phyloP scores from a whole-genome alignment of 2,888 invertebrate species.

The Amphipyra berbera region DNA sequence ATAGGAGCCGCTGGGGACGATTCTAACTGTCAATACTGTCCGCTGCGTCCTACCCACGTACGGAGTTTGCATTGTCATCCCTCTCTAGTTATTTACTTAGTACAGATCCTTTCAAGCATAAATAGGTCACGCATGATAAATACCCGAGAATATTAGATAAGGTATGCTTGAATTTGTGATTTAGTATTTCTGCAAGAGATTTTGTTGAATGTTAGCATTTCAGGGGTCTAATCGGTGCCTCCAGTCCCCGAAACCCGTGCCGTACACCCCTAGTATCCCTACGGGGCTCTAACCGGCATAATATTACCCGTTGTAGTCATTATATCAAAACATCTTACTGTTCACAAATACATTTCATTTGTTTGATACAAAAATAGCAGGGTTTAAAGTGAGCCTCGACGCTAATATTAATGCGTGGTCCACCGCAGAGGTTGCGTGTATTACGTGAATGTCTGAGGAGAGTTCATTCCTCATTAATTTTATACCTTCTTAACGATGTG shows the following conservation, averaged over 20 bases:
- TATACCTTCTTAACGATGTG: conserved; percentile 38
- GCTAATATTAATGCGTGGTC: conserved; percentile 64
- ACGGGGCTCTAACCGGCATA: conserved; percentile 25
- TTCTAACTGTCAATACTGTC: conserved; percentile 22
- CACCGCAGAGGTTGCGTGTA: conserved; percentile 59
- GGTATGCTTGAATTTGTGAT: conserved; percentile 25
- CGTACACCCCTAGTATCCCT: conserved; percentile 11
- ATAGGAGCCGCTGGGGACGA: conserved; percentile 3
- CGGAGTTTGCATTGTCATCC: conserved; percentile 36
- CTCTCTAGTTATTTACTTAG: conserved; percentile 41
- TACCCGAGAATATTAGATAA: conserved; percentile 35
- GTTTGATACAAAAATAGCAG: conserved; percentile 38
- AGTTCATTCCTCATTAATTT: conserved; percentile 61
- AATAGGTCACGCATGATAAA: conserved; percentile 35
- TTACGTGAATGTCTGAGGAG: conserved; percentile 54
- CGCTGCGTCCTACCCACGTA: conserved; percentile 41
- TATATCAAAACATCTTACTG: conserved; percentile 29
- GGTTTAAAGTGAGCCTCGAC: conserved; percentile 13
- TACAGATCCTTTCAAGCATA: conserved; percentile 28
- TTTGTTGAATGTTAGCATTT: conserved; percentile 26
- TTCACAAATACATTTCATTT: conserved; percentile 23
- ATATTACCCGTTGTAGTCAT: conserved; percentile 24
- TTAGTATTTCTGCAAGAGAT: conserved; percentile 21
- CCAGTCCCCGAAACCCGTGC: conserved; percentile 1
- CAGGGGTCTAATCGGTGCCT: conserved; percentile 26